Conservation (phyloP, 2,797 vertebrate species). For the Antrozous pallidus region DNA sequence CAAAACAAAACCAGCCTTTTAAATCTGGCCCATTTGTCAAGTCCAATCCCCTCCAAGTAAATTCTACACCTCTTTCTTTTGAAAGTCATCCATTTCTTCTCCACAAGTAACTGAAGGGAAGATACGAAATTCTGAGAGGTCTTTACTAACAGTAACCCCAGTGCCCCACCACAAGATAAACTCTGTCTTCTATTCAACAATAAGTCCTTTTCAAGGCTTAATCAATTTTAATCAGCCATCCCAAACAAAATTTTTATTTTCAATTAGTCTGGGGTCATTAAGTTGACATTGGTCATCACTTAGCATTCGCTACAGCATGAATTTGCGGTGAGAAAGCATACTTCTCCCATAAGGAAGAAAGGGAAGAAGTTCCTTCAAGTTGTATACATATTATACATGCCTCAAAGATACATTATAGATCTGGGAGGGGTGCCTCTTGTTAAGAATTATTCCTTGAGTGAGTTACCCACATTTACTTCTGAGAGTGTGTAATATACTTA, state of each 20-base stretch:
- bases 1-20: not conserved
- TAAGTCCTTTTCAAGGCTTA: not conserved
- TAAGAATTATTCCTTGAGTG: no score
- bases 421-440: not conserved
- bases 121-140: not conserved
- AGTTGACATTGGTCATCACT: conserved; percentile 2
- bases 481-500: not conserved
- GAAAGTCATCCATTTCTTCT: not conserved
- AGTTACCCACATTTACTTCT: not conserved
- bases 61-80: not conserved
- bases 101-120: not conserved
- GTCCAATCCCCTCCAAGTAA: not conserved
- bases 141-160: conserved; percentile 8
- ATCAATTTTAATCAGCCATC: conserved; percentile 11
- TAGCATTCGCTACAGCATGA: not conserved
- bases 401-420: not conserved
- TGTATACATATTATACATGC: not conserved
- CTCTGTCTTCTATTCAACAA: not conserved
- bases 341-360: not conserved
- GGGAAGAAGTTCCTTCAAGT: not conserved
- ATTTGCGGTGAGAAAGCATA: not conserved
- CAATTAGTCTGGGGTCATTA: conserved; percentile 8
- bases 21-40: not conserved
- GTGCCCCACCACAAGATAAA: not conserved
- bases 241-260: conserved; percentile 22